Percentiles rank a stretch among this genome's conserved stretches.
Evolutionary conservation across 2,797 vertebrate species (phyloP).

Genomic region (Potorous gilbertii): DNA sequence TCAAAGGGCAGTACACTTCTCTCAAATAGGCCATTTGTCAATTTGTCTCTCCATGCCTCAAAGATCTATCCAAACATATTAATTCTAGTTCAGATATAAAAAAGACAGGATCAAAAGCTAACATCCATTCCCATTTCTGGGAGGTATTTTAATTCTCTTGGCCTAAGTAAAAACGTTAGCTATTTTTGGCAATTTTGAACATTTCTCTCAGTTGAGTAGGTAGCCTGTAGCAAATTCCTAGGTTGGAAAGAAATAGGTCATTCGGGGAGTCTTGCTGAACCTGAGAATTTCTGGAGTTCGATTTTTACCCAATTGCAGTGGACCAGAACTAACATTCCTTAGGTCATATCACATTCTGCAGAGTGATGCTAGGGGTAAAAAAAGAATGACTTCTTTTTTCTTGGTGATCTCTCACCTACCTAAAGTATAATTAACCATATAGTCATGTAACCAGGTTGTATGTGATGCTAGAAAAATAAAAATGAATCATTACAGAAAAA

Average conservation of each 20-base stretch:
- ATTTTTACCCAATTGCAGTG: neutral
- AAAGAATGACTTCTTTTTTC: neutral
- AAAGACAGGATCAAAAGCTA: neutral
- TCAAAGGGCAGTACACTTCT: neutral
- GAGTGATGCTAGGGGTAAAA: neutral
- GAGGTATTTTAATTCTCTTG: neutral
- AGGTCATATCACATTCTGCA: neutral
- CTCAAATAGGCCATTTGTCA: neutral
- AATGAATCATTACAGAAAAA: neutral
- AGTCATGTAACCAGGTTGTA: neutral
- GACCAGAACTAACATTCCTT: neutral
- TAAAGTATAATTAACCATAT: neutral
- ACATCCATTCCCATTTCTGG: neutral
- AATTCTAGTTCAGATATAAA: neutral
- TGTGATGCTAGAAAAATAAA: neutral
- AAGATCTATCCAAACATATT: neutral
- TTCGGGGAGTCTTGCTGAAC: neutral
- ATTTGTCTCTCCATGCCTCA: neutral
- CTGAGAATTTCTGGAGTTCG: neutral
- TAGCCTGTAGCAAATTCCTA: neutral
- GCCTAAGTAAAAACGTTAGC: neutral
- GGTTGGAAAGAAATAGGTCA: neutral
- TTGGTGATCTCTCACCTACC: neutral
- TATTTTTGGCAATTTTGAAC: neutral
- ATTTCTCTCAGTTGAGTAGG: neutral